A percentile compares a stretch with the other conserved stretches of the same genome.
Conservation (phyloP, 2,797 vertebrate species). For the Poeciliopsis paucimaculata region DNA sequence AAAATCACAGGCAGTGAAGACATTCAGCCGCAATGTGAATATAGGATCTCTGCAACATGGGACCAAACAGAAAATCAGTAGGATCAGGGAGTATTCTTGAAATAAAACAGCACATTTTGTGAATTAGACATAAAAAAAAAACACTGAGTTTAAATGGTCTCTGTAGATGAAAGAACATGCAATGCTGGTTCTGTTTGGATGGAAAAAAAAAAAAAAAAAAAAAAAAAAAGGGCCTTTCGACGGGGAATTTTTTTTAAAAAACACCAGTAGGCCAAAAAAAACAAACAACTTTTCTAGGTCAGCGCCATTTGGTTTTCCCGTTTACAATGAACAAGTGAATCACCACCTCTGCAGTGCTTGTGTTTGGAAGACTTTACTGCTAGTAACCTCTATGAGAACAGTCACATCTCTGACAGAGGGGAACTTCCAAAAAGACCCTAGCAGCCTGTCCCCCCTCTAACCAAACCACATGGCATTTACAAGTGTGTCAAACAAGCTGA, state of each 20-base stretch:
- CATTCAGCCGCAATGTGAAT: constrained; percentile 30
- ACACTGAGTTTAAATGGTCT: neutral
- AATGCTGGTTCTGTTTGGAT: constrained; percentile 1
- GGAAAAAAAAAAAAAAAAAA: neutral
- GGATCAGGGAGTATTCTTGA: constrained; percentile 29
- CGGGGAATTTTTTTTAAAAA: constrained; percentile 47
- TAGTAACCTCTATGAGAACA: constrained; percentile 35
- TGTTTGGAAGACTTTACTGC: constrained; percentile 35
- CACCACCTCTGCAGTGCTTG: constrained; percentile 47
- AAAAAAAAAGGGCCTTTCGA: too few relatives aligned
- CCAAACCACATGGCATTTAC: constrained; percentile 66
- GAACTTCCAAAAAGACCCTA: constrained; percentile 72
- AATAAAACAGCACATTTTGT: constrained; percentile 20
- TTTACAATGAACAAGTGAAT: constrained; percentile 47
- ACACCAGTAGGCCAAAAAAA: constrained; percentile 27
- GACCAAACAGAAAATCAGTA: constrained; percentile 8
- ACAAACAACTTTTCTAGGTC: constrained; percentile 38
- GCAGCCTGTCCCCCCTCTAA: constrained; percentile 31
- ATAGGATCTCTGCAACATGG: constrained; percentile 27
- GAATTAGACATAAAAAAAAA: neutral
- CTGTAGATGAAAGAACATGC: neutral
- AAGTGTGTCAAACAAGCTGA: constrained; percentile 59
- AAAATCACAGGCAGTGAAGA: constrained; percentile 56
- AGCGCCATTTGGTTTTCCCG: constrained; percentile 42
- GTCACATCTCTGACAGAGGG: constrained; percentile 46